These are phyloP conservation scores for Larimichthys polyactis DNA, from an alignment of 2,113 vertebrate species.

Conservation along the genomic window DNA sequence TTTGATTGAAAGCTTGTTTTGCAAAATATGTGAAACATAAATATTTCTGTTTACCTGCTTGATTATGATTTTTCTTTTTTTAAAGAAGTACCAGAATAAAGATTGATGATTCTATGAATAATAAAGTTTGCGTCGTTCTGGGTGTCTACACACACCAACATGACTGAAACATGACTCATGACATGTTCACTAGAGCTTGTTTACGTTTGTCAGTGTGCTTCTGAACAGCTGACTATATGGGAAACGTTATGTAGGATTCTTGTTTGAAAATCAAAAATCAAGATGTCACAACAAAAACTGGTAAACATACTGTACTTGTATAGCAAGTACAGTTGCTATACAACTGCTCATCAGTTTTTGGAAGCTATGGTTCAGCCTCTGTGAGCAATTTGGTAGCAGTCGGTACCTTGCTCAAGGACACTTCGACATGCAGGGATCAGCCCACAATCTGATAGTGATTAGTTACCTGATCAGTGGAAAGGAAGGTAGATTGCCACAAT, in stretches of 20 bases:
- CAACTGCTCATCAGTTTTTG: too few relatives aligned
- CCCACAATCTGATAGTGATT: too few relatives aligned
- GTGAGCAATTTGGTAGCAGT: too few relatives aligned
- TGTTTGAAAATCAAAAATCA: not conserved
- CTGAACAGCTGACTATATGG: not conserved
- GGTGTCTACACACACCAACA: not conserved
- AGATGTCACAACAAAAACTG: too few relatives aligned
- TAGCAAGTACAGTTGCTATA: too few relatives aligned
- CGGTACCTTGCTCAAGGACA: too few relatives aligned
- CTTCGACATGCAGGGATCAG: too few relatives aligned
- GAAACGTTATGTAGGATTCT: not conserved
- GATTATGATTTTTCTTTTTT: constrained; percentile 34
- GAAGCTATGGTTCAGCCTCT: too few relatives aligned
- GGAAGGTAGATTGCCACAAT: too few relatives aligned
- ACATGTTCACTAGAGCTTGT: not conserved
- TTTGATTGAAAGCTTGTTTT: constrained; percentile 44
- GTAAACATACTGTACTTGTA: too few relatives aligned
- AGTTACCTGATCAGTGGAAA: too few relatives aligned
- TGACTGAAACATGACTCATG: not conserved
- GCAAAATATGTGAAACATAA: constrained; percentile 13
- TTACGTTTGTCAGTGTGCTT: constrained; percentile 12
- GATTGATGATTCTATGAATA: constrained; percentile 45
- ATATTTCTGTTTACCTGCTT: constrained; percentile 53
- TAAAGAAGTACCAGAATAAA: constrained; percentile 63
- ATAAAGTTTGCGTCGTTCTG: constrained; percentile 14